These are phyloP conservation scores for Danaus melanippus DNA, from an alignment of 1,140 invertebrate genomes.

Conservation along the genomic window DNA sequence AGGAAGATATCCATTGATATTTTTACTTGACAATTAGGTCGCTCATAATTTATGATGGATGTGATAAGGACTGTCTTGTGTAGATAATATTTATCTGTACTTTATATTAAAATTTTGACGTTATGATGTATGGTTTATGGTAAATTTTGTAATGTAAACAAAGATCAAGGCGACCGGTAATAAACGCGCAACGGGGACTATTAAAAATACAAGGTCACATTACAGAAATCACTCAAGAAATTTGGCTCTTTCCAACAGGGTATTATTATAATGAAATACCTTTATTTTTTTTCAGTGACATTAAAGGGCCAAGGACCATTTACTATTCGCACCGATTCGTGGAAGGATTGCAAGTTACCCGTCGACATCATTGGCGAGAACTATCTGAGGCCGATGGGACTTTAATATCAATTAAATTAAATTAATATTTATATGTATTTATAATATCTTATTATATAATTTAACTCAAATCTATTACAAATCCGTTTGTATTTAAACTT, in stretches of 20 bases:
- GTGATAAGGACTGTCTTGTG: conserved; percentile 5
- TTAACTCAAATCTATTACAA: too few relatives aligned
- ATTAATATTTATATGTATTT: too few relatives aligned
- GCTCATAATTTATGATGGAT: not conserved
- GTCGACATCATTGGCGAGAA: conserved; percentile 57
- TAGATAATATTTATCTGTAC: not conserved
- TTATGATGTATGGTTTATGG: too few relatives aligned
- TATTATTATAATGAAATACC: too few relatives aligned
- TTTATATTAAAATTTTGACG: conserved; percentile 3
- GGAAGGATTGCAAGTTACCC: conserved; percentile 60
- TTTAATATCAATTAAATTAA: conserved; percentile 8
- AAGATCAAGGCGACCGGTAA: too few relatives aligned
- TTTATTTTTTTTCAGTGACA: conserved; percentile 48
- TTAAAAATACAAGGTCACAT: too few relatives aligned
- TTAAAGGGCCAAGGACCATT: conserved; percentile 58
- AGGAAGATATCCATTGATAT: not conserved
- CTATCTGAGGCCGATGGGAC: conserved; percentile 42
- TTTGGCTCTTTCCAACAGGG: too few relatives aligned
- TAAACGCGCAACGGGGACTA: not conserved
- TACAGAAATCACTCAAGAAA: too few relatives aligned
- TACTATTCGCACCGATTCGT: conserved; percentile 37
- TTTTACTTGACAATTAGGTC: conserved; percentile 2
- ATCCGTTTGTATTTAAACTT: too few relatives aligned
- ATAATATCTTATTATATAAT: too few relatives aligned
- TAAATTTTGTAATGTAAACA: too few relatives aligned